These are phyloP conservation scores for Corydoras maculifer DNA, from an alignment of 2,113 vertebrate species.

Conservation along the genomic window DNA sequence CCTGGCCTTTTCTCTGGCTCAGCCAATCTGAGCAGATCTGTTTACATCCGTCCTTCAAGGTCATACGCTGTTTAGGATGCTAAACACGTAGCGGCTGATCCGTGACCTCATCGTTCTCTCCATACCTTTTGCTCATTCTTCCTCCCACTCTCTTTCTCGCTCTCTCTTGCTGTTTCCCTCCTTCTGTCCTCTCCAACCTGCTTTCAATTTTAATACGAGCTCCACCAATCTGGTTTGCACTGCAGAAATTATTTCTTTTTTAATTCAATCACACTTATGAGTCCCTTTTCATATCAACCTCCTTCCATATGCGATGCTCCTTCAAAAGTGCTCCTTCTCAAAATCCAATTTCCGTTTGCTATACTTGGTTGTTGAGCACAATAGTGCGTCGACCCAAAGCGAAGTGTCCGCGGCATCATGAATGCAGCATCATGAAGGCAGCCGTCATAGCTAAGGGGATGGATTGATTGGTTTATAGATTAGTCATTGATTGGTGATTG, in stretches of 20 bases:
- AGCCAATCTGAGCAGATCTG: slow-evolving; percentile 15
- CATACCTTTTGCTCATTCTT: not conserved
- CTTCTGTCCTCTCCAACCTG: slow-evolving; percentile 23
- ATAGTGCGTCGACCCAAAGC: slow-evolving; percentile 2
- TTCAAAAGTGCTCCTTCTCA: slow-evolving; percentile 7
- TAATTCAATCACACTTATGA: slow-evolving; percentile 56
- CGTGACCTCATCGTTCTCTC: slow-evolving; percentile 25
- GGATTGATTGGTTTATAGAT: too few relatives aligned
- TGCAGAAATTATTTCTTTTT: slow-evolving; percentile 55
- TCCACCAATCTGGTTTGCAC: slow-evolving; percentile 45
- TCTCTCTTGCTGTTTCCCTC: slow-evolving; percentile 7
- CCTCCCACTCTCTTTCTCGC: slow-evolving; percentile 8
- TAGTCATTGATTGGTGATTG: too few relatives aligned
- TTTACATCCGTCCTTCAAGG: slow-evolving; percentile 39
- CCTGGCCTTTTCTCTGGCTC: too few relatives aligned
- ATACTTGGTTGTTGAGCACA: slow-evolving; percentile 28
- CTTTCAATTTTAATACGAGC: slow-evolving; percentile 49
- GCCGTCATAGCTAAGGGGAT: too few relatives aligned
- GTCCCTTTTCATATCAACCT: slow-evolving; percentile 54
- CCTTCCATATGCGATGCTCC: slow-evolving; percentile 39
- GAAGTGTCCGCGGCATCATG: too few relatives aligned
- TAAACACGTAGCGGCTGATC: slow-evolving; percentile 40
- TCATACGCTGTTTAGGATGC: slow-evolving; percentile 47
- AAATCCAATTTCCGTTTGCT: slow-evolving; percentile 36
- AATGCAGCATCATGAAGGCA: too few relatives aligned